phyloP scores from a whole-genome alignment of 2,888 invertebrate genomes.

The Drosophila mimetica region DNA sequence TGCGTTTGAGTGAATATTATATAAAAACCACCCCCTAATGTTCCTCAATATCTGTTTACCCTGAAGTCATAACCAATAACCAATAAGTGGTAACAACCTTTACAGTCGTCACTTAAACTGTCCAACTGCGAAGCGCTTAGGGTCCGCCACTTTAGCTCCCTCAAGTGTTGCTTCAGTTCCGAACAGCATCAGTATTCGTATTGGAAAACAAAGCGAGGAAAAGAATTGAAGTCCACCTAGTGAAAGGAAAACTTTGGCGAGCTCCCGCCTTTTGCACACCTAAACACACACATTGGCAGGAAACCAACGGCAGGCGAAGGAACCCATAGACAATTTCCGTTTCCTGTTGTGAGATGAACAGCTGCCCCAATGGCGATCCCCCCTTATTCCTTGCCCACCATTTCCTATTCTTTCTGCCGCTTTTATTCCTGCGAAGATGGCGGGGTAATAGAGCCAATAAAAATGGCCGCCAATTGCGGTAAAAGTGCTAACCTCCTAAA shows the following conservation, averaged over 20 bases:
- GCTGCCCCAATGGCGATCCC: conserved; percentile 32
- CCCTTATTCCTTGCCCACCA: neutral
- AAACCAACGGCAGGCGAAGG: conserved; percentile 57
- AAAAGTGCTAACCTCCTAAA: neutral
- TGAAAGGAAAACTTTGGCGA: conserved; percentile 45
- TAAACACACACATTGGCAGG: conserved; percentile 18
- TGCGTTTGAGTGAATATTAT: too few relatives aligned
- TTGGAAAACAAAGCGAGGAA: conserved; percentile 29
- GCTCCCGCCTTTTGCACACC: conserved; percentile 8
- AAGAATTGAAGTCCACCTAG: conserved; percentile 25
- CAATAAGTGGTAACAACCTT: conserved; percentile 48
- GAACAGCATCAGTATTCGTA: conserved; percentile 25
- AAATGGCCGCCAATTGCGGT: conserved; percentile 59
- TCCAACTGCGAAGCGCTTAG: conserved; percentile 60
- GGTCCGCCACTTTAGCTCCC: conserved; percentile 19
- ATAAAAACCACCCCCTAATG: neutral
- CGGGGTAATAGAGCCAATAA: conserved; percentile 65
- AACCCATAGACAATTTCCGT: conserved; percentile 73
- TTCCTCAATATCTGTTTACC: neutral
- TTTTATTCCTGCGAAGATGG: conserved; percentile 44
- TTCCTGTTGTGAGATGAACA: conserved; percentile 70
- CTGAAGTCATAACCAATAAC: conserved; percentile 20
- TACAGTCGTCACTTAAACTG: conserved; percentile 70
- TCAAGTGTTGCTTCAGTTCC: conserved; percentile 26
- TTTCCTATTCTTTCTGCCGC: conserved; percentile 5